Percentiles rank a stretch among this genome's conserved stretches.
Evolutionary conservation across 2,113 vertebrate genomes (phyloP).

Genomic region (Engraulis encrasicolus): DNA sequence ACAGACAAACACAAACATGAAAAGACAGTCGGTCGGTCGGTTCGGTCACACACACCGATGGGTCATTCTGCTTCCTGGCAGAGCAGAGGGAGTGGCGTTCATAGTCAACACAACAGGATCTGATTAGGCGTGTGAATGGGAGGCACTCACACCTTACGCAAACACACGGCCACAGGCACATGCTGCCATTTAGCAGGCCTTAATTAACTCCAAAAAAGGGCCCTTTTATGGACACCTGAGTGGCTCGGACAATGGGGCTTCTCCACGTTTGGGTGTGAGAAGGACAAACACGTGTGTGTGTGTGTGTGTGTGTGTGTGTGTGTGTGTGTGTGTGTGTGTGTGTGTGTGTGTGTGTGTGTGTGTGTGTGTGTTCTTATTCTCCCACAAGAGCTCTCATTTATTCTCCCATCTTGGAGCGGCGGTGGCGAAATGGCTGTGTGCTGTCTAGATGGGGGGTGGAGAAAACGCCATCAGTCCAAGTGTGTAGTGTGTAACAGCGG

Average conservation of each 20-base stretch:
- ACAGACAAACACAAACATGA: slow-evolving; percentile 26
- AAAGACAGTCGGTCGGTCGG: no score
- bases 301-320: no score
- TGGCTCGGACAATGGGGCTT: slow-evolving; percentile 34
- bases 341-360: neutral
- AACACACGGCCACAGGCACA: slow-evolving; percentile 65
- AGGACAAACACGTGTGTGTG: slow-evolving; percentile 13
- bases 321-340: neutral
- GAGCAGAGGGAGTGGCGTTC: slow-evolving; percentile 48
- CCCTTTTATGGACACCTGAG: slow-evolving; percentile 49
- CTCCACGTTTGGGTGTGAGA: slow-evolving; percentile 46
- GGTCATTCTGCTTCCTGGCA: slow-evolving; percentile 29
- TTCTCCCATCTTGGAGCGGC: neutral
- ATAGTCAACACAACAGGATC: slow-evolving; percentile 59
- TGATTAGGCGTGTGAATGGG: slow-evolving; percentile 70
- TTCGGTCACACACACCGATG: slow-evolving; percentile 24
- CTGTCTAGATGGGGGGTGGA: slow-evolving; percentile 22
- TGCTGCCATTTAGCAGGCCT: slow-evolving; percentile 72
- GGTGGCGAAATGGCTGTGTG: neutral
- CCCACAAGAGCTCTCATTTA: neutral
- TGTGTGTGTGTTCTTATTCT: neutral
- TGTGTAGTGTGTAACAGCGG: slow-evolving; percentile 62
- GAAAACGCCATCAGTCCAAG: slow-evolving; percentile 22
- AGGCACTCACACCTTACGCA: slow-evolving; percentile 70
- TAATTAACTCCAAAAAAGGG: slow-evolving; percentile 65